A percentile compares a stretch with the other conserved stretches of the same genome.
Evolutionary conservation across 2,113 vertebrate species (phyloP).

Genomic region (Oenanthe melanoleuca): DNA sequence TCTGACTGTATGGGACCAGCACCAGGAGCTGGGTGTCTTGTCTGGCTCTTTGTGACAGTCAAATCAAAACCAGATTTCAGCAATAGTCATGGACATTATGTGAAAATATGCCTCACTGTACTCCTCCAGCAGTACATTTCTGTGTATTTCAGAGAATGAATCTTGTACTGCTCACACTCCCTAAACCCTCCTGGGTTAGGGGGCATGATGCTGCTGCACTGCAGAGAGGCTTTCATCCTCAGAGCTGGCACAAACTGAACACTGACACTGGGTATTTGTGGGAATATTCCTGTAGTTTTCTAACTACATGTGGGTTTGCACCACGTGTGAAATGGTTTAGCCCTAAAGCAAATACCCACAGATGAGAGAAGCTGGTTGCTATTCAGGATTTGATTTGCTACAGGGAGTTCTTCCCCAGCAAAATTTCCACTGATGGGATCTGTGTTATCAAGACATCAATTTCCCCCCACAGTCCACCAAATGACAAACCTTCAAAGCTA

Average conservation of each 20-base stretch:
- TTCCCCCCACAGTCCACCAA: background rate
- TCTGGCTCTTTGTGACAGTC: background rate
- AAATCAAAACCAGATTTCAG: background rate
- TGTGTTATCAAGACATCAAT: background rate
- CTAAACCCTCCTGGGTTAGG: background rate
- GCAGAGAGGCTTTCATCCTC: background rate
- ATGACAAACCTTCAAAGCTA: background rate
- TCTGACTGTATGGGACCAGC: background rate
- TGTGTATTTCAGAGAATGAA: background rate
- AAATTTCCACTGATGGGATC: background rate
- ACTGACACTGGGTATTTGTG: background rate
- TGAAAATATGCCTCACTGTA: background rate
- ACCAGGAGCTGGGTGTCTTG: background rate
- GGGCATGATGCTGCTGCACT: background rate
- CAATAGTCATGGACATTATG: background rate
- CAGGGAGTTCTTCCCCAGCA: background rate
- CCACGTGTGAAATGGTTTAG: background rate
- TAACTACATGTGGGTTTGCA: background rate
- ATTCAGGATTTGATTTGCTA: background rate
- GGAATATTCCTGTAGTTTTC: background rate
- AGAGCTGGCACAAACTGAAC: background rate
- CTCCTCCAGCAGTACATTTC: background rate
- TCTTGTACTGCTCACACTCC: background rate
- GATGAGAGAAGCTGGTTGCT: background rate
- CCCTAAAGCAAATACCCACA: background rate